Percentiles rank a stretch among this genome's conserved stretches.
Evolutionary conservation across 2,113 vertebrate species (phyloP).

Genomic region (Maccullochella peelii): DNA sequence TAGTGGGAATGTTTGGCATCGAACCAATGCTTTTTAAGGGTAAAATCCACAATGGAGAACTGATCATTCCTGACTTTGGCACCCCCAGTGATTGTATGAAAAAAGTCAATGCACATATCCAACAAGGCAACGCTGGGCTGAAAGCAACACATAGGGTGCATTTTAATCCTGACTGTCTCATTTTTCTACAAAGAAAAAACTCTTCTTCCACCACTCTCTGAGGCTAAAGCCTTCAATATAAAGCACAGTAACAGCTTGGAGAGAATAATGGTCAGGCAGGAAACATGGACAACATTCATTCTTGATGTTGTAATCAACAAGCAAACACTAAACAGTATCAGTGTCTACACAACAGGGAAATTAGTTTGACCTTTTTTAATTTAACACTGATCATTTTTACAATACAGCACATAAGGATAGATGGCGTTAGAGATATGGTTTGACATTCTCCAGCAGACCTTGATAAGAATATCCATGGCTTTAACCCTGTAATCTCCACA

Average conservation of each 20-base stretch:
- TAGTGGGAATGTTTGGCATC: background rate
- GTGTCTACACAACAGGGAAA: background rate
- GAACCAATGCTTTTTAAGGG: background rate
- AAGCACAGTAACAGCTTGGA: background rate
- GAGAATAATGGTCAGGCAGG: too few species aligned
- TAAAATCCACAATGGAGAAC: background rate
- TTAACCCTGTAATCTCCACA: slow-evolving; percentile 31
- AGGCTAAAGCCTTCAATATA: background rate
- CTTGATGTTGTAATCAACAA: slow-evolving; percentile 5
- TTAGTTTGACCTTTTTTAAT: slow-evolving; percentile 26
- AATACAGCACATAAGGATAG: background rate
- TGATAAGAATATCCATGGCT: slow-evolving; percentile 13
- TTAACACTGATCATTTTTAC: background rate
- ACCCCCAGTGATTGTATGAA: background rate
- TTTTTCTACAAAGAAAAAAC: background rate
- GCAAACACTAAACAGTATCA: background rate
- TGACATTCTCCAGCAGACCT: slow-evolving; percentile 19
- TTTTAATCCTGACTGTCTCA: background rate
- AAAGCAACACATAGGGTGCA: background rate
- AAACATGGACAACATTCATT: background rate
- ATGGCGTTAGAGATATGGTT: background rate
- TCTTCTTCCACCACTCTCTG: background rate
- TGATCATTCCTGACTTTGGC: background rate
- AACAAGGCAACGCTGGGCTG: background rate
- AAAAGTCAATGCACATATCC: background rate